These are phyloP conservation scores for Aporrectodea caliginosa DNA, from an alignment of 1,140 invertebrate genomes.

Conservation along the genomic window DNA sequence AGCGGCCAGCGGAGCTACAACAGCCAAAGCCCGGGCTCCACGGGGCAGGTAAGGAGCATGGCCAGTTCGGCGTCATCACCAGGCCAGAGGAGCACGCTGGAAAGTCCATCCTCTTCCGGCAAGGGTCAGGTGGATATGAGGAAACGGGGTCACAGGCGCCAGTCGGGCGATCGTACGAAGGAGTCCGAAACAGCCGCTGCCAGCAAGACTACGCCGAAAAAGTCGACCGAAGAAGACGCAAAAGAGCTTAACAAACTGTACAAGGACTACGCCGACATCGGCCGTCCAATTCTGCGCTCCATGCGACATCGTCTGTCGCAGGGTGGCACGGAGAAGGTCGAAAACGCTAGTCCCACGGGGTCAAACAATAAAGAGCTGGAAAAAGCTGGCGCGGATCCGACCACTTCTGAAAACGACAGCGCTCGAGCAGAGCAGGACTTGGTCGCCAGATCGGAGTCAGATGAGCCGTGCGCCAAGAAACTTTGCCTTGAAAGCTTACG, in stretches of 20 bases:
- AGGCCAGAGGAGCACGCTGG: not conserved
- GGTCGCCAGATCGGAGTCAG: too few relatives aligned
- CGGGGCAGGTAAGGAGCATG: not conserved
- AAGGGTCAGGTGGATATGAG: not conserved
- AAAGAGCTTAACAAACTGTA: slow-evolving; percentile 14
- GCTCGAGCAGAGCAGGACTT: too few relatives aligned
- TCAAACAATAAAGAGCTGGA: too few relatives aligned
- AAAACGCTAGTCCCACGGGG: too few relatives aligned
- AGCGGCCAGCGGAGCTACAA: not conserved
- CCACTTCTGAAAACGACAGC: too few relatives aligned
- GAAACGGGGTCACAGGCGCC: not conserved
- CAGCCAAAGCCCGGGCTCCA: not conserved
- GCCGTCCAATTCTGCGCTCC: slow-evolving; percentile 14
- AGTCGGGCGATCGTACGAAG: not conserved
- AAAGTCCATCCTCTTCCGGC: not conserved
- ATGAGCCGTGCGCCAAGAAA: not conserved
- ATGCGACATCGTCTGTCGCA: slow-evolving; percentile 13
- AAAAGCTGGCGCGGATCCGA: too few relatives aligned
- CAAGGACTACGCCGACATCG: slow-evolving; percentile 7
- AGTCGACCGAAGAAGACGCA: slow-evolving; percentile 12
- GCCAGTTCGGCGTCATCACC: not conserved
- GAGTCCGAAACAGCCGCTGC: not conserved
- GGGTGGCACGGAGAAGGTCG: not conserved
- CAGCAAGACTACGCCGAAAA: slow-evolving; percentile 5
- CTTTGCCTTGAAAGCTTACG: not conserved